Evolutionary conservation across 92 coral and sea anemone species (phyloP), one percentile per base, ranked within the genome.

Genomic region (Zoanthus gigantus): DNA sequence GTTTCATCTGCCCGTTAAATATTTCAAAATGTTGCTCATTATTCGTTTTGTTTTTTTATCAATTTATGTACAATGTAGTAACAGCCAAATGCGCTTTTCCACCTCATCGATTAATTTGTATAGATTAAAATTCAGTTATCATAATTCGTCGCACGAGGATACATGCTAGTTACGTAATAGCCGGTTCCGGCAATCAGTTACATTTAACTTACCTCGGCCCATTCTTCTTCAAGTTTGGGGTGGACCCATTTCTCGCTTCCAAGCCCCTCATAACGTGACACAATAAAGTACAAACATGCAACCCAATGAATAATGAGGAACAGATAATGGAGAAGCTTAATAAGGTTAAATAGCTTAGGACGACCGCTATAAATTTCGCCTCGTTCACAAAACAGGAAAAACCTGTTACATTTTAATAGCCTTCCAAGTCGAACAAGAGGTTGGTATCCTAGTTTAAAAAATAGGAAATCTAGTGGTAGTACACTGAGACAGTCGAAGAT

Each of bases 231-330:
- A 42, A 92, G 91, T 29, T 28, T 34, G 0, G 99, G 99, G 83
- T 95, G 98, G 8, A 95, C 90, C 99, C 99, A 96, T 4, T 79
- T 77, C 82, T 95, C 98, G 71, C 89, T 91, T 1, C 98, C 99
- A 83, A 92, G 92, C n/a, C 99, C 99, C 87, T 95, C 95, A 47
- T 76, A 50, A 58, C 95, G 86, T 7, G 99, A 96, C 0, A 96
- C 89, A 46, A 96, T 90, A 67, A 93, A 95, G 78, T 93, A 96
- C 58, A 94, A 74, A 48, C 99, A 96, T 61, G 99, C 98, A 30
- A 96, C 98, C 99, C 99, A 96, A 77, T 96, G 99, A 54, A 96
- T 93, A 52, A 96, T 96, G 54, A 96, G 95, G 23, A 96, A 90
- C 91, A 96, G 74, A 86, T 96, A 94, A 79, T 95, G 98, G 47